phyloP scores from a whole-genome alignment of 2,888 invertebrate genomes.

The Heliconius cydno region DNA sequence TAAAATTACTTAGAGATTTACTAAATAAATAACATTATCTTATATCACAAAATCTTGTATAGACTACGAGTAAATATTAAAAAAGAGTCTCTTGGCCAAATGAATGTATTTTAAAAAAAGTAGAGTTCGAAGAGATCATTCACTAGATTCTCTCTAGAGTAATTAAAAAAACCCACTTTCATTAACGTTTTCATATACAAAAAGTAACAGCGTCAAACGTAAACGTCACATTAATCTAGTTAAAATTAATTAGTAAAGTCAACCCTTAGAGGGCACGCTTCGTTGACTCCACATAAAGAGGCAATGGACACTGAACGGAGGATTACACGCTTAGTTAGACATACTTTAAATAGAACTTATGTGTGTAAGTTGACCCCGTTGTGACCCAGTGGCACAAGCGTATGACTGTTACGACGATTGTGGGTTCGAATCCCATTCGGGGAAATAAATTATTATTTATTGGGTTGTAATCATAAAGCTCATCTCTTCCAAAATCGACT shows the following conservation, averaged over 20 bases:
- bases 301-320: conserved; percentile 16
- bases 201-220: not conserved
- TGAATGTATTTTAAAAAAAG: too few species aligned
- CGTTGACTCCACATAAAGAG: conserved; percentile 15
- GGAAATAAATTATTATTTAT: too few species aligned
- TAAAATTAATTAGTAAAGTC: conserved; percentile 19
- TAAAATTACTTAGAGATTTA: not conserved
- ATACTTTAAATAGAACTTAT: conserved; percentile 5
- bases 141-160: not conserved
- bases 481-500: not conserved
- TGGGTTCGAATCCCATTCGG: too few species aligned
- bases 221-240: not conserved
- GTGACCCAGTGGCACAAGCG: too few species aligned
- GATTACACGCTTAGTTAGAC: conserved; percentile 25
- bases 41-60: not conserved
- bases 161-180: not conserved
- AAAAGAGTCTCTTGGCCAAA: too few species aligned
- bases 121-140: too few species aligned
- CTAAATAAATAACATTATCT: not conserved
- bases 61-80: not conserved
- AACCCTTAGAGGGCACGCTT: conserved; percentile 32
- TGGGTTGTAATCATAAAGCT: too few species aligned
- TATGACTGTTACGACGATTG: too few species aligned
- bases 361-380: not conserved
- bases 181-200: not conserved